These are phyloP conservation scores for Listrodromus nycthemerus DNA, from an alignment of 2,888 invertebrate genomes.

Conservation along the genomic window DNA sequence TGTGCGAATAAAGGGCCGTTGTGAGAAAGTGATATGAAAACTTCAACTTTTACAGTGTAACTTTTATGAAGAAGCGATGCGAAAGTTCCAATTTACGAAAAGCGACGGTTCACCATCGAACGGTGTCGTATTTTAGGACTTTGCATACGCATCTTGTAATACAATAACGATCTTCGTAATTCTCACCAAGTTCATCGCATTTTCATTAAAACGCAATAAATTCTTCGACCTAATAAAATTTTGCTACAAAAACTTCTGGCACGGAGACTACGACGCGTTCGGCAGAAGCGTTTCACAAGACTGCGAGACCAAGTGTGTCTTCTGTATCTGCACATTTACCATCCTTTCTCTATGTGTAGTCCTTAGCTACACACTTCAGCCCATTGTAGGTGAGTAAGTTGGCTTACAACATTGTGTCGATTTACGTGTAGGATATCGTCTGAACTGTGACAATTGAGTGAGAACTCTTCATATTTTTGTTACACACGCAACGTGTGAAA, in stretches of 20 bases:
- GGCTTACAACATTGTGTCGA: neutral
- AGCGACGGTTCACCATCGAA: neutral
- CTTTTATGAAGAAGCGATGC: too few species aligned
- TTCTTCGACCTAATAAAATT: constrained; percentile 61
- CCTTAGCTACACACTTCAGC: constrained; percentile 63
- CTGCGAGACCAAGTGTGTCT: constrained; percentile 54
- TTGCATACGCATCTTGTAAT: constrained; percentile 55
- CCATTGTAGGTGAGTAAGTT: constrained; percentile 66
- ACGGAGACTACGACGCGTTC: constrained; percentile 9
- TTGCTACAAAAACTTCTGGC: constrained; percentile 41
- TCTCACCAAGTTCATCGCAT: constrained; percentile 55
- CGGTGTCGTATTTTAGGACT: constrained; percentile 53
- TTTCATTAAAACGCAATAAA: constrained; percentile 17
- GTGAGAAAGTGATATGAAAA: too few species aligned
- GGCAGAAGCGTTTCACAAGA: constrained; percentile 39
- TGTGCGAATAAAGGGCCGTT: too few species aligned
- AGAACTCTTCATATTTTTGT: neutral
- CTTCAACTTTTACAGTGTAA: too few species aligned
- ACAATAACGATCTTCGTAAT: constrained; percentile 55
- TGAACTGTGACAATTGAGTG: neutral
- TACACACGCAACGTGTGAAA: neutral
- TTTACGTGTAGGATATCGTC: neutral
- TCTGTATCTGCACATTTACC: constrained; percentile 64
- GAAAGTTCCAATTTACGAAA: too few species aligned
- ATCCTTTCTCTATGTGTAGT: constrained; percentile 66